Conservation (phyloP, 1,140 invertebrate genomes). For the Platyscapa corneri region DNA sequence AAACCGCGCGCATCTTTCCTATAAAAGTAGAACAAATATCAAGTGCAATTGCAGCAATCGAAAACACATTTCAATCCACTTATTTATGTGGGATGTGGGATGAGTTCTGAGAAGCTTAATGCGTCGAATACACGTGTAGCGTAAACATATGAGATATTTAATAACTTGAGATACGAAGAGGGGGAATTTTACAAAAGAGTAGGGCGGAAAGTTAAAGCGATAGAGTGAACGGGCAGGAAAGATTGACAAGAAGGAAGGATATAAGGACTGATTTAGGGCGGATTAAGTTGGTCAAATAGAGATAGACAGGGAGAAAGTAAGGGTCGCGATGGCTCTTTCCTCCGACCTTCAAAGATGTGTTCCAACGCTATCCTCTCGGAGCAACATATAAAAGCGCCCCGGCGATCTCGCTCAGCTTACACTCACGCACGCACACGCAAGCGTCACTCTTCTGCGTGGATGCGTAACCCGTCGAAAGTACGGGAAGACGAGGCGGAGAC, state of each 20-base stretch:
- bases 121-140: not conserved
- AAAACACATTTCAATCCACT: too few species aligned
- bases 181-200: not conserved
- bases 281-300: slow-evolving; percentile 59
- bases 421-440: not conserved
- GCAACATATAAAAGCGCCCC: not conserved
- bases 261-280: slow-evolving; percentile 56
- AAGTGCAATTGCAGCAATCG: too few species aligned
- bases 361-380: not conserved
- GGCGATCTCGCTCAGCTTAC: not conserved
- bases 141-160: not conserved
- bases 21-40: too few species aligned
- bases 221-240: not conserved
- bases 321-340: not conserved
- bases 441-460: not conserved
- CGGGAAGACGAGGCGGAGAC: not conserved
- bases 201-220: not conserved
- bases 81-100: too few species aligned
- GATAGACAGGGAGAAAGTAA: not conserved
- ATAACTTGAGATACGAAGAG: not conserved
- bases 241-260: slow-evolving; percentile 50
- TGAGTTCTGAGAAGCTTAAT: not conserved
- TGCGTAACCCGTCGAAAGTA: not conserved
- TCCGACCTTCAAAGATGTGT: not conserved
- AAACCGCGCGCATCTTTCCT: too few species aligned